phyloP scores from a whole-genome alignment of 2,113 vertebrate genomes.

The Gymnocephalus cernua region DNA sequence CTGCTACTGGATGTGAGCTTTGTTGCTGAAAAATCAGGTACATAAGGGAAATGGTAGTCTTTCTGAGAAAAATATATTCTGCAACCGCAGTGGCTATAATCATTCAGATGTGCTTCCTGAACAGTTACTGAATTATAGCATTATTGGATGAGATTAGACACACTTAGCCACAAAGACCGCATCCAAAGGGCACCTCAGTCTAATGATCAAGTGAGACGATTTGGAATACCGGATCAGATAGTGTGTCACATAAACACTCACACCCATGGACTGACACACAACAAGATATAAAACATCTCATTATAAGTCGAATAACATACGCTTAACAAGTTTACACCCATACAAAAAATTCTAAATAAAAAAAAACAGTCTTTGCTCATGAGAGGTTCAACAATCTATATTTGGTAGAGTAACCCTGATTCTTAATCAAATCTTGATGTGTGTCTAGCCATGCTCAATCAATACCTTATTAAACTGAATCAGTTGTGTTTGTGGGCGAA shows the following conservation, averaged over 20 bases:
- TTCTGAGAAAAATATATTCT: constrained; percentile 5
- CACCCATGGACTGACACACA: neutral
- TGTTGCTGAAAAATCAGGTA: neutral
- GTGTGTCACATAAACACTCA: neutral
- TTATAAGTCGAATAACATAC: neutral
- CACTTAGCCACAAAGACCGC: neutral
- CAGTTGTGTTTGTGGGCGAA: constrained; percentile 17
- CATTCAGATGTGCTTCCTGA: neutral
- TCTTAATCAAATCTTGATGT: constrained; percentile 24
- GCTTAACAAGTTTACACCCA: neutral
- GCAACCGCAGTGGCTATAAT: neutral
- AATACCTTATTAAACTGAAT: constrained; percentile 48
- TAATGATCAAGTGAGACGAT: neutral
- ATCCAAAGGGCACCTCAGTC: neutral
- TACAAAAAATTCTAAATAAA: neutral
- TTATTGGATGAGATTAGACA: neutral
- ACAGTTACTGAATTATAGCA: neutral
- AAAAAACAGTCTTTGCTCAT: constrained; percentile 15
- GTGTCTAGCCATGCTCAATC: constrained; percentile 30
- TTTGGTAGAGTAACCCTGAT: constrained; percentile 2
- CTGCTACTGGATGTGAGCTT: neutral
- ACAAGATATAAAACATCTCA: neutral
- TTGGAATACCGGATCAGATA: neutral
- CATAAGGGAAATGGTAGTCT: neutral
- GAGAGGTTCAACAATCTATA: constrained; percentile 34